A percentile compares a stretch with the other conserved stretches of the same genome.
Evolutionary conservation across 2,797 vertebrate genomes (phyloP).

Genomic region (Fratercula arctica): DNA sequence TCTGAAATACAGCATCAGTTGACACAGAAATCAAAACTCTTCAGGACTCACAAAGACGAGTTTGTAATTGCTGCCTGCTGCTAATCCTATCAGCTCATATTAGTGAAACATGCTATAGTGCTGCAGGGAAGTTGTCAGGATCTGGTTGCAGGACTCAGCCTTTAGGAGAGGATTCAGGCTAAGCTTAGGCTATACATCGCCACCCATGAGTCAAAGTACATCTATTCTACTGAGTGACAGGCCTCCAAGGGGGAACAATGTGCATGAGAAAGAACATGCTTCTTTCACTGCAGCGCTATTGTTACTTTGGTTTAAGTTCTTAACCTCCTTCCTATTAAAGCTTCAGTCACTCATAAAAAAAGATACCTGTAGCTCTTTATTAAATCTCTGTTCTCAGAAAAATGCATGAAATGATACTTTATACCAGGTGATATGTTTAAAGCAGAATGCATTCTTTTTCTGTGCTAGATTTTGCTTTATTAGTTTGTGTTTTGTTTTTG

Average conservation of each 20-base stretch:
- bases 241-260: conserved; percentile 57
- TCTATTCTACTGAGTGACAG: conserved; percentile 76
- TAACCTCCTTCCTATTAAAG: conserved; percentile 70
- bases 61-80: conserved; percentile 75
- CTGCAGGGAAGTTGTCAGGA: conserved; percentile 63
- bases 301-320: conserved; percentile 77
- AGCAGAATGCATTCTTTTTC: neutral
- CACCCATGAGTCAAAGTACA: conserved; percentile 77
- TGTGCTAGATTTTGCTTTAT: neutral
- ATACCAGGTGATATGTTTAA: neutral
- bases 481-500: neutral
- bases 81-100: conserved; percentile 72
- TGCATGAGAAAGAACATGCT: conserved; percentile 69
- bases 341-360: conserved; percentile 37
- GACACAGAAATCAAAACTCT: conserved; percentile 68
- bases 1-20: conserved; percentile 51
- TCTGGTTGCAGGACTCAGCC: conserved; percentile 65
- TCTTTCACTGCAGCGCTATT: conserved; percentile 65
- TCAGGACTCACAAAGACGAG: conserved; percentile 61
- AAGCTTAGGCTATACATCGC: conserved; percentile 69
- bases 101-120: conserved; percentile 49
- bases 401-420: neutral
- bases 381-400: conserved; percentile 11
- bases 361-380: conserved; percentile 25
- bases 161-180: conserved; percentile 71